Base-by-base conservation (phyloP, 2,113 vertebrate genomes). In the Nerophis lumbriciformis region DNA sequence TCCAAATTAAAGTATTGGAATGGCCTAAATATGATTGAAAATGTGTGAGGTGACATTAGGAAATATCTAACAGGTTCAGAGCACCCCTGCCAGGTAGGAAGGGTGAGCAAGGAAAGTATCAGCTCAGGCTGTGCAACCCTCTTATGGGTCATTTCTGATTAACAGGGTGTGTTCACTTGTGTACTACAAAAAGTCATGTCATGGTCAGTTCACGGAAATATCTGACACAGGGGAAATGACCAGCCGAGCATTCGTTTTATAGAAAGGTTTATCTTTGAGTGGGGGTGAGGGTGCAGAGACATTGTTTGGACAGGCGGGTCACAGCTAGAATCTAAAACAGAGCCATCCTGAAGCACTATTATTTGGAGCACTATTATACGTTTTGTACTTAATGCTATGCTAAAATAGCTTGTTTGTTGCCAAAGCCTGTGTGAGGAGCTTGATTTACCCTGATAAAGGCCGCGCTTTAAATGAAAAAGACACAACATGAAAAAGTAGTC, bases 401-500 rank as follows among this genome's bases (percentile, higher is more conserved):
- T 21, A 16, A 19, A 19, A 11, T 11, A 28, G 15, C 16, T 53
- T 21, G 3, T 53, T 53, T 19, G 5, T 28, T 19, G 2, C 16
- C 16, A 7, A 28, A 28, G 28, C 28, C 28, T 28, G 28, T 28
- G 28, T 28, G 28, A 28, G 28, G 28, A 28, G 28, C 28, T 1
- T 28, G 21, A 28, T 28, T 19, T 28, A 8, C 6, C 11, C 2
- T 48, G 45, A 68, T 61, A 51, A 48, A 6, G 15, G 28, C 66
- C 36, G 71, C 8, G 52, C 59, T 61, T 57, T 67, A 53, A 73
- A 59, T 65, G 53, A 9, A 59, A 71, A 75, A 72, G 54, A 63
- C 61, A 72, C 67, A 63, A 73, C 70, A 61, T 48, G 21, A 63
- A 36, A 53, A 65, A 73, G 63, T 59, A 49, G 56, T 68, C 45